Conservation (phyloP, 2,113 vertebrate species). For the Crotophaga sulcirostris region DNA sequence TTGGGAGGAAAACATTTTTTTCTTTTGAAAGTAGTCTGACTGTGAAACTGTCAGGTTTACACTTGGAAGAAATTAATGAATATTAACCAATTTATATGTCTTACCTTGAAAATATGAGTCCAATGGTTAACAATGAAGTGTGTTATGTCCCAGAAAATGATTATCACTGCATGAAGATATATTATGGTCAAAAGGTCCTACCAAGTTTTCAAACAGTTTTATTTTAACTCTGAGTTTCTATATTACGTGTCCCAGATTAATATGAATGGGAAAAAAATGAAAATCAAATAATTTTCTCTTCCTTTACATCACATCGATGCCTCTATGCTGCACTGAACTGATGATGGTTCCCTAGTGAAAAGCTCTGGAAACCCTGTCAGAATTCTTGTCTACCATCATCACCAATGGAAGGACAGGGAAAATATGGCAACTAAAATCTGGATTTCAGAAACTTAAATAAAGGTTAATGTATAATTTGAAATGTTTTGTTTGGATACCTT, state of each 20-base stretch:
- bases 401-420: neutral
- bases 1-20: neutral
- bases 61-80: neutral
- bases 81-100: neutral
- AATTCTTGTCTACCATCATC: neutral
- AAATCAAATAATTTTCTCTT: neutral
- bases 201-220: neutral
- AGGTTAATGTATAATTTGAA: neutral
- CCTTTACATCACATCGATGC: neutral
- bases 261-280: neutral
- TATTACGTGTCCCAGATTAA: neutral
- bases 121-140: neutral
- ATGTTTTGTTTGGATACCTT: neutral
- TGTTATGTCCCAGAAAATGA: neutral
- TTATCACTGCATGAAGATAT: neutral
- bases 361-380: neutral
- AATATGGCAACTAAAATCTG: neutral
- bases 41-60: neutral
- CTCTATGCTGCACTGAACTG: neutral
- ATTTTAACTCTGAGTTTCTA: neutral
- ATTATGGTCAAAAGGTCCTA: neutral
- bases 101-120: neutral
- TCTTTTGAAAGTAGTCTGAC: neutral
- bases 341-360: neutral
- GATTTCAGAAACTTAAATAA: neutral